Evolutionary conservation across 2,888 invertebrate genomes (phyloP), one percentile per base, ranked within the genome.

Genomic region (Leucania comma): DNA sequence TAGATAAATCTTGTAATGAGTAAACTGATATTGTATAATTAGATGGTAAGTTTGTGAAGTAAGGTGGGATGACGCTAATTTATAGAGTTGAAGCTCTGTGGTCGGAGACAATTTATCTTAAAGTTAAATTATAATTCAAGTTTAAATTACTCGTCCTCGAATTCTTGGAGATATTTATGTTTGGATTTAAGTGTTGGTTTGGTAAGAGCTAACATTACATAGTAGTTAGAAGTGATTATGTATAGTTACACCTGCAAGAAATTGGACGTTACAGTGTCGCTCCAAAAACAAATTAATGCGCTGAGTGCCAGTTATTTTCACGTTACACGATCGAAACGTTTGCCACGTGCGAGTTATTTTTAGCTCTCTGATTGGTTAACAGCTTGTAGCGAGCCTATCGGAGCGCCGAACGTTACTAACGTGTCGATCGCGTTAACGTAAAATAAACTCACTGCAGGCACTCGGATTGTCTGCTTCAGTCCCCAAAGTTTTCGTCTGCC

Each of bases 1-100:
- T 2, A 71, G 57, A 83, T 82, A 85, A 83, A 85, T 85, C 71
- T 80, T 75, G 59, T 85, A 82, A 83, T 82, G 77, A 82, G 85
- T 80, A 80, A 85, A 75, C 64, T 83, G 83, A 85, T 85, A 83
- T 82, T 65, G 70, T 83, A 80, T 85, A 85, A 85, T 85, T 83
- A 85, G 83, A 78, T 77, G 58, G 68, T 78, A 81, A 78, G 75
- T 72, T 78, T n/a, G 58, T 67, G 26, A 72, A 62, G 68, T 69
- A 72, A 74, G 76, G 66, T 77, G 57, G 58, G 65, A 68, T 73
- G 80, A 71, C 42, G 22, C 57, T 83, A 75, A 85, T 82, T 83
- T 81, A 83, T 84, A 67, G 78, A 69, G 22, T n/a, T 24, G 35
- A 53, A 75, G 62, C 50, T 59, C 56, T 68, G 73, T 63, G 63